phyloP scores from a whole-genome alignment of 2,888 invertebrate genomes.

The Andrena flavipes region DNA sequence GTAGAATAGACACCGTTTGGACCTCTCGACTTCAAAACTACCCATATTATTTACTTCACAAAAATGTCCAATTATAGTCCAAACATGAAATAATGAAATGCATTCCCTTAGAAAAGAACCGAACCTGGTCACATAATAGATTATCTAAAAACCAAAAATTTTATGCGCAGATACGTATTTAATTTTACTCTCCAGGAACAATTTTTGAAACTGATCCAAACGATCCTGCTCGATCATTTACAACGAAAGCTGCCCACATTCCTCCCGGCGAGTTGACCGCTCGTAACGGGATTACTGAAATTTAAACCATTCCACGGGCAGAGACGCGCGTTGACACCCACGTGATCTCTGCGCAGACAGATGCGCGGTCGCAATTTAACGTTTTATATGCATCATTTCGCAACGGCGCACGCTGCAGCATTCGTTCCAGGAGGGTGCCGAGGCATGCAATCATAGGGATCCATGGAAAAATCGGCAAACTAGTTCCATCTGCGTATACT shows the following conservation, averaged over 20 bases:
- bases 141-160: no score
- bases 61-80: no score
- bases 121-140: no score
- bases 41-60: no score
- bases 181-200: not conserved
- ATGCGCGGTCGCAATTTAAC: not conserved
- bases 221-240: not conserved
- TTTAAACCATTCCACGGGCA: not conserved
- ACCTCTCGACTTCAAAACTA: no score
- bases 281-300: not conserved
- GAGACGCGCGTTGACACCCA: conserved; percentile 26
- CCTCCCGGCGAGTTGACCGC: not conserved
- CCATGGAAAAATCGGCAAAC: conserved; percentile 61
- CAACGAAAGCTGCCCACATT: not conserved
- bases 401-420: conserved; percentile 16
- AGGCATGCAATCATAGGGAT: conserved; percentile 54
- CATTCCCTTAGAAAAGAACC: no score
- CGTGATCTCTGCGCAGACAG: conserved; percentile 11
- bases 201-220: not conserved
- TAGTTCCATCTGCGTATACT: conserved; percentile 56
- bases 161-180: no score
- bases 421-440: conserved; percentile 26
- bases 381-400: conserved; percentile 35
- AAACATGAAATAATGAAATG: no score
- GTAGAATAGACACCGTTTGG: no score